These are phyloP conservation scores for Tachystola acroxantha DNA, from an alignment of 2,888 invertebrate genomes.

Conservation along the genomic window DNA sequence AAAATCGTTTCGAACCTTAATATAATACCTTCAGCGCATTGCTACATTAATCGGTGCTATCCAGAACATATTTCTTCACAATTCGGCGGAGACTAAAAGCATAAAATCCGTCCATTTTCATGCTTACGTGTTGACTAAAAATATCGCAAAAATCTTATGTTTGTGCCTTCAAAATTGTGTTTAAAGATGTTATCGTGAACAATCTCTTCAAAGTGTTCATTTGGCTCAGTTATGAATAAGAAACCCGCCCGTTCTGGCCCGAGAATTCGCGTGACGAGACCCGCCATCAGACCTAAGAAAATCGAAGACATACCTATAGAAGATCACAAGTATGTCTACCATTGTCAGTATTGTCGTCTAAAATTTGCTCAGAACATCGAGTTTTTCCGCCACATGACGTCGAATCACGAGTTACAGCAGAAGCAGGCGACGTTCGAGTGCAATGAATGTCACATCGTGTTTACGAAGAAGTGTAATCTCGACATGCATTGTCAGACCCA, in stretches of 20 bases:
- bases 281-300: slow-evolving; percentile 36
- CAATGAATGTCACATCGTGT: slow-evolving; percentile 61
- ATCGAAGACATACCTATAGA: slow-evolving; percentile 39
- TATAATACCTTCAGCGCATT: neutral
- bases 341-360: slow-evolving; percentile 60
- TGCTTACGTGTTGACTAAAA: slow-evolving; percentile 6
- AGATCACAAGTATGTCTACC: slow-evolving; percentile 51
- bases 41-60: neutral
- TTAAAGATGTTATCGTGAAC: neutral
- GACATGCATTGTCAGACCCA: slow-evolving; percentile 60
- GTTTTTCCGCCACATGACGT: slow-evolving; percentile 67
- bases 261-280: slow-evolving; percentile 57
- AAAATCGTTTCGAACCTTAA: neutral
- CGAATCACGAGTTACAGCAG: slow-evolving; percentile 60
- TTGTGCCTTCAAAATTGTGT: neutral
- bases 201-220: neutral
- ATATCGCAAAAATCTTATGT: neutral
- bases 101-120: neutral
- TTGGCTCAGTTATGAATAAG: slow-evolving; percentile 55
- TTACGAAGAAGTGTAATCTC: slow-evolving; percentile 50
- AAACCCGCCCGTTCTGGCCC: slow-evolving; percentile 57
- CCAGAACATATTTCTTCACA: neutral
- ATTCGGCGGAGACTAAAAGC: neutral
- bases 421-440: slow-evolving; percentile 56
- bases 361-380: slow-evolving; percentile 68